Conservation (phyloP, 2,113 vertebrate species). For the Scolopax mira region DNA sequence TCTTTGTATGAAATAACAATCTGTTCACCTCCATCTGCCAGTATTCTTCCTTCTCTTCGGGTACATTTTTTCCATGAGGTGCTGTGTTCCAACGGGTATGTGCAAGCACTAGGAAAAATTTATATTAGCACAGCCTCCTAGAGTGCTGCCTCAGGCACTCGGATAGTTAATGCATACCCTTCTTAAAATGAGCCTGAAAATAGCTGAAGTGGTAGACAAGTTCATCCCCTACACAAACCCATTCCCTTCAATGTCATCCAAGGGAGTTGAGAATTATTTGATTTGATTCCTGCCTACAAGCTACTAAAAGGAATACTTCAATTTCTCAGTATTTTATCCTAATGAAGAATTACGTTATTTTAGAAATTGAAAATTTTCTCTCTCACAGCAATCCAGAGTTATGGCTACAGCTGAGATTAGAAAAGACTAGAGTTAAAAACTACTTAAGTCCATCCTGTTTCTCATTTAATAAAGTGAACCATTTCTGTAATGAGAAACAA, state of each 20-base stretch:
- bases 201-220: neutral
- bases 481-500: neutral
- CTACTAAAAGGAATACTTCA: neutral
- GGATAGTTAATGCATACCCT: neutral
- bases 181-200: neutral
- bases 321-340: neutral
- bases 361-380: neutral
- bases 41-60: neutral
- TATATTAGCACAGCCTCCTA: neutral
- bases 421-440: neutral
- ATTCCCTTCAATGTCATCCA: neutral
- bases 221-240: neutral
- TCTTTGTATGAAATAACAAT: neutral
- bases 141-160: neutral
- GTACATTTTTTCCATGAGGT: neutral
- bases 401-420: neutral
- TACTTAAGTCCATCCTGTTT: neutral
- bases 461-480: neutral
- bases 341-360: neutral
- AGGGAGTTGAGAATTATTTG: neutral
- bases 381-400: neutral
- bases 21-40: constrained; percentile 16
- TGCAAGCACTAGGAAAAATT: neutral
- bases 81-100: neutral
- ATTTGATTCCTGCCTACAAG: neutral